A percentile compares a stretch with the other conserved stretches of the same genome.
phyloP scores from a whole-genome alignment of 2,113 vertebrate species.

The Lophochroa leadbeateri region DNA sequence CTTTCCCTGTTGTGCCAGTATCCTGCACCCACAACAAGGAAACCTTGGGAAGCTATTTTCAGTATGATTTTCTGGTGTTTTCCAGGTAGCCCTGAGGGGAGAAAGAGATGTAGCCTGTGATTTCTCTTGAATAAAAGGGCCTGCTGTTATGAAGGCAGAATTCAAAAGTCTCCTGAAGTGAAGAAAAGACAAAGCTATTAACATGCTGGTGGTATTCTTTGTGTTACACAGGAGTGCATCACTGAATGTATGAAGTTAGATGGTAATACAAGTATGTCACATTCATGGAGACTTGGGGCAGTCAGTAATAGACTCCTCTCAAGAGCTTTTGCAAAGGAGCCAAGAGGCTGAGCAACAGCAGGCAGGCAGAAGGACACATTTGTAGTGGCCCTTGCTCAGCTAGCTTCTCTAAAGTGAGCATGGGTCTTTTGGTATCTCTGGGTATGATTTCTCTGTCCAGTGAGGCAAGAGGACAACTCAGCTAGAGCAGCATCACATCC shows the following conservation, averaged over 20 bases:
- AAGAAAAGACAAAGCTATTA: background rate
- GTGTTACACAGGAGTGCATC: background rate
- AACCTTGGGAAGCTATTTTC: background rate
- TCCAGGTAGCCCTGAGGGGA: background rate
- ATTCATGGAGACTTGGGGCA: background rate
- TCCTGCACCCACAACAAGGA: background rate
- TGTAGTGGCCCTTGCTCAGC: background rate
- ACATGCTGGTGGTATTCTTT: background rate
- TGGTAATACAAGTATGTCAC: background rate
- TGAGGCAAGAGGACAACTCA: background rate
- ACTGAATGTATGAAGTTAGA: background rate
- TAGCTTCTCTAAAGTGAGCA: background rate
- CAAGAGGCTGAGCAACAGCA: background rate
- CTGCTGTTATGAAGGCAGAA: background rate
- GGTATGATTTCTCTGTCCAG: background rate
- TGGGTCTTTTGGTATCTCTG: background rate
- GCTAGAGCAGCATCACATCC: background rate
- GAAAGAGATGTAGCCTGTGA: background rate
- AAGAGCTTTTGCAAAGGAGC: background rate
- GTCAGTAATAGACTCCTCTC: background rate
- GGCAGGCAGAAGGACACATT: background rate
- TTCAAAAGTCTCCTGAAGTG: background rate
- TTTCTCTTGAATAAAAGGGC: background rate
- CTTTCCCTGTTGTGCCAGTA: background rate
- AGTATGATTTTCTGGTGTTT: background rate